A percentile compares a stretch with the other conserved stretches of the same genome.
These are phyloP conservation scores for Drosophila leontia DNA, from an alignment of 1,140 invertebrate species.

Conservation along the genomic window DNA sequence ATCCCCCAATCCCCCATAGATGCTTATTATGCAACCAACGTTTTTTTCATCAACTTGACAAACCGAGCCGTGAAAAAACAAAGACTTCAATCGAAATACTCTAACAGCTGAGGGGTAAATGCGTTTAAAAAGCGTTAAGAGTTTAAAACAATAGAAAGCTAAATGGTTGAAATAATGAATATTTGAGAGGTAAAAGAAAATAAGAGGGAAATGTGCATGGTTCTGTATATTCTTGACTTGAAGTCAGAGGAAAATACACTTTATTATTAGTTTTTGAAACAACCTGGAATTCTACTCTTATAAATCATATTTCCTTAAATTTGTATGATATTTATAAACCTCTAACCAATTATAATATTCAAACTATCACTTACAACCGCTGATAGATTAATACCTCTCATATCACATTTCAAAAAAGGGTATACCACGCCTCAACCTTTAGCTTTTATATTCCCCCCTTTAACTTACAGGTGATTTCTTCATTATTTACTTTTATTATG, in stretches of 20 bases:
- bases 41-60: slow-evolving; percentile 82
- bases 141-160: slow-evolving; percentile 7
- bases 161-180: neutral
- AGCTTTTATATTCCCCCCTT: slow-evolving; percentile 1
- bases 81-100: slow-evolving; percentile 52
- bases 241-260: no score
- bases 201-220: no score
- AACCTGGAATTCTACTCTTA: neutral
- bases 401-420: slow-evolving; percentile 3
- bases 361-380: neutral
- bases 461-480: slow-evolving; percentile 60
- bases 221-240: no score
- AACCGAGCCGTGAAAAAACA: slow-evolving; percentile 68
- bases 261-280: no score
- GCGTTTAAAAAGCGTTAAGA: slow-evolving; percentile 5
- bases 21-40: slow-evolving; percentile 80
- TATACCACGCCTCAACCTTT: slow-evolving; percentile 3
- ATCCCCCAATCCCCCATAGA: slow-evolving; percentile 46
- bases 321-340: no score
- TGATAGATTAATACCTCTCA: neutral
- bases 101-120: slow-evolving; percentile 14
- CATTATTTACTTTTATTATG: slow-evolving; percentile 49
- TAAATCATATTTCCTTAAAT: no score
- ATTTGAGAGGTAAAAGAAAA: neutral
- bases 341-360: neutral